phyloP scores from a whole-genome alignment of 92 coral and sea anemone genomes.

The Anthopleura xanthogrammica region DNA sequence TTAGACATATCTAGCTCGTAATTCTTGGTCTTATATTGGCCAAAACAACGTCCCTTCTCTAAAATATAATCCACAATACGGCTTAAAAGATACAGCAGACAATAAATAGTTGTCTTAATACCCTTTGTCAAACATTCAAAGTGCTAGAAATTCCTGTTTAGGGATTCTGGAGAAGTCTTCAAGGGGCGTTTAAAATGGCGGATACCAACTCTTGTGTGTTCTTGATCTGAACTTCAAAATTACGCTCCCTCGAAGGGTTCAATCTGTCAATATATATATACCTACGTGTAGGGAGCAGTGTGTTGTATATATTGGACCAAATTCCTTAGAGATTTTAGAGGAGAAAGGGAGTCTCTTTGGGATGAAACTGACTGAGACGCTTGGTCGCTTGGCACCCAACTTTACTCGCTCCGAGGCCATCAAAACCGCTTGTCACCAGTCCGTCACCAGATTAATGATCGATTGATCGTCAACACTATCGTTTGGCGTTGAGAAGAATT shows the following conservation, averaged over 20 bases:
- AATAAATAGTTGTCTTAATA: neutral
- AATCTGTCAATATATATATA: neutral
- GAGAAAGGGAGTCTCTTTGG: neutral
- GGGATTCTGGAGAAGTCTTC: conserved; percentile 16
- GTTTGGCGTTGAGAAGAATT: conserved; percentile 31
- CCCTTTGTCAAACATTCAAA: conserved; percentile 9
- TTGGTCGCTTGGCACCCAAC: conserved; percentile 32
- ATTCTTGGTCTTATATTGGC: neutral
- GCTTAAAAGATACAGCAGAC: neutral
- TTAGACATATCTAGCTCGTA: neutral
- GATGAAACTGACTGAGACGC: conserved; percentile 14
- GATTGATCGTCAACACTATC: conserved; percentile 33
- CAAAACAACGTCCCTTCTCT: neutral
- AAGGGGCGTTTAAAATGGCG: conserved; percentile 38
- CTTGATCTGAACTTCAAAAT: conserved; percentile 8
- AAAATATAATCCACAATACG: neutral
- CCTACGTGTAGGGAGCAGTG: conserved; percentile 13
- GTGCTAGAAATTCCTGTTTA: neutral
- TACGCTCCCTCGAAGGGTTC: neutral
- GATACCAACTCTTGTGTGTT: conserved; percentile 7
- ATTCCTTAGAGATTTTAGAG: neutral
- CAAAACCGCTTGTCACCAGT: conserved; percentile 34
- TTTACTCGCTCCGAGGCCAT: conserved; percentile 7
- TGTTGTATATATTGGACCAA: conserved; percentile 4
- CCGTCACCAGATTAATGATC: conserved; percentile 41